phyloP scores from a whole-genome alignment of 2,888 invertebrate genomes.

The Mamestra brassicae region DNA sequence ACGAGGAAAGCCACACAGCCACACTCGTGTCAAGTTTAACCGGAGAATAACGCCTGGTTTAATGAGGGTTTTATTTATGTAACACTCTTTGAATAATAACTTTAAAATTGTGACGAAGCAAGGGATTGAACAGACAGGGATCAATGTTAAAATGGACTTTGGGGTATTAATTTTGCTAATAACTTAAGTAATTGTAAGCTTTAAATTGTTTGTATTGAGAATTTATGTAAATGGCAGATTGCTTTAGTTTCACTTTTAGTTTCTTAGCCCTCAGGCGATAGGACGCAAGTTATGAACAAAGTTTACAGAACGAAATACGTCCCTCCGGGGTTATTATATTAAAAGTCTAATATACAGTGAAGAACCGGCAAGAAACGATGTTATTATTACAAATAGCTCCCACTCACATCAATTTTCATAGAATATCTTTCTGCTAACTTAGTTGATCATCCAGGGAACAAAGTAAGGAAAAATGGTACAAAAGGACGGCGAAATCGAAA shows the following conservation, averaged over 20 bases:
- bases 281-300: slow-evolving; percentile 3
- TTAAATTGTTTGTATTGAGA: slow-evolving; percentile 21
- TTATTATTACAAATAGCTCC: slow-evolving; percentile 17
- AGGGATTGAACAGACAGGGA: background rate
- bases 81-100: slow-evolving; percentile 17
- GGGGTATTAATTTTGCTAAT: background rate
- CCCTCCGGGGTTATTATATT: slow-evolving; percentile 1
- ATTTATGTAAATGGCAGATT: slow-evolving; percentile 20
- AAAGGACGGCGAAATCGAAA: slow-evolving; percentile 4
- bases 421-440: slow-evolving; percentile 1
- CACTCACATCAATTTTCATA: slow-evolving; percentile 14
- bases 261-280: background rate
- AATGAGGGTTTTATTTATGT: slow-evolving; percentile 43
- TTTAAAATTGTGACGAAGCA: slow-evolving; percentile 8
- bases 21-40: slow-evolving; percentile 52
- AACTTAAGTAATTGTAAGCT: slow-evolving; percentile 3
- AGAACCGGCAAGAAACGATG: background rate
- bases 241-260: slow-evolving; percentile 10
- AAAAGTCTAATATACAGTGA: slow-evolving; percentile 15
- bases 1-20: slow-evolving; percentile 41
- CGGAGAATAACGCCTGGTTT: slow-evolving; percentile 22
- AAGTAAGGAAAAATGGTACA: slow-evolving; percentile 3
- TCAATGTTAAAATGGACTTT: slow-evolving; percentile 4
- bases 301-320: slow-evolving; percentile 7
- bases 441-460: slow-evolving; percentile 8